Percentiles rank a stretch among this genome's conserved stretches.
Conservation (phyloP, 2,888 invertebrate species). For the Atrina japonica region DNA sequence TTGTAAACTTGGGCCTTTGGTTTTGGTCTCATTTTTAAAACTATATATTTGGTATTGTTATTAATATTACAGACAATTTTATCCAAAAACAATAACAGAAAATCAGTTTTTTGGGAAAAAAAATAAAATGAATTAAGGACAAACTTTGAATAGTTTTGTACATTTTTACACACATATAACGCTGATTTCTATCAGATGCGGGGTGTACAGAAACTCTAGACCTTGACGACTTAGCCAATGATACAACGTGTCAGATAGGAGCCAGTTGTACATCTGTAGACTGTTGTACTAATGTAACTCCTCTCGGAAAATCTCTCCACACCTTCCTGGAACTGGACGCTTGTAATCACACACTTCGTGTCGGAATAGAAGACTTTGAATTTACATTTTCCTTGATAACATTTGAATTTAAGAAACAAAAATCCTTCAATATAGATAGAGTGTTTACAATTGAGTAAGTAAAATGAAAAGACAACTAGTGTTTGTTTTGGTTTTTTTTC, state of each 20-base stretch:
- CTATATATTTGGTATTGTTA: too few species aligned
- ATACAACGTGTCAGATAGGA: slow-evolving; percentile 12
- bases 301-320: slow-evolving; percentile 24
- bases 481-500: too few species aligned
- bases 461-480: too few species aligned
- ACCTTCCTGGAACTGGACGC: slow-evolving; percentile 20
- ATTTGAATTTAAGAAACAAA: slow-evolving; percentile 31
- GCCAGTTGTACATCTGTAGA: slow-evolving; percentile 35
- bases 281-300: slow-evolving; percentile 41
- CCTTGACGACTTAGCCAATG: slow-evolving; percentile 2
- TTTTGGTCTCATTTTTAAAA: too few species aligned
- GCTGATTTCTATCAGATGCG: slow-evolving; percentile 13
- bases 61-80: too few species aligned
- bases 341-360: slow-evolving; percentile 19
- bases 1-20: too few species aligned
- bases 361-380: slow-evolving; percentile 35
- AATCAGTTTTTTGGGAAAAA: too few species aligned
- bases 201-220: slow-evolving; percentile 1
- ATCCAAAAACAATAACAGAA: too few species aligned
- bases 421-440: slow-evolving; percentile 29
- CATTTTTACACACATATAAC: too few species aligned
- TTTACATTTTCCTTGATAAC: slow-evolving; percentile 35
- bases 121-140: too few species aligned
- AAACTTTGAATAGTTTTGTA: too few species aligned
- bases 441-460: slow-evolving; percentile 30